Percentiles rank a stretch among this genome's conserved stretches.
Evolutionary conservation across 2,888 invertebrate species (phyloP).

Genomic region (Omphaloscelis lunosa): DNA sequence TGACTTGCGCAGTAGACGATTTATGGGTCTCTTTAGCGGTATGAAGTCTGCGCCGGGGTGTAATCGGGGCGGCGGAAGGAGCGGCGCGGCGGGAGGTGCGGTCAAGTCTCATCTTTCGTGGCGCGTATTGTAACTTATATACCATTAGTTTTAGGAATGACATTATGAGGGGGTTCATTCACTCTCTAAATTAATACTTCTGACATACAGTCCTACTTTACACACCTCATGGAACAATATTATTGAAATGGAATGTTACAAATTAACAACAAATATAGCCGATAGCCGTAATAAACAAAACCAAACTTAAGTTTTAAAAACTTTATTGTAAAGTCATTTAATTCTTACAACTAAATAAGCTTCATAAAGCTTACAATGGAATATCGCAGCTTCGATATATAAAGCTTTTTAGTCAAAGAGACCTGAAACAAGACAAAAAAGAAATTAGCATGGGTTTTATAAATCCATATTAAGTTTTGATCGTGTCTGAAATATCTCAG

Average conservation of each 20-base stretch:
- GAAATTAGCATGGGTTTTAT: constrained; percentile 9
- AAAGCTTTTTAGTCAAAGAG: constrained; percentile 93
- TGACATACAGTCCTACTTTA: neutral
- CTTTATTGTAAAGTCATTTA: constrained; percentile 84
- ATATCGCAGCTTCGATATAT: constrained; percentile 83
- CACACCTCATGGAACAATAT: neutral
- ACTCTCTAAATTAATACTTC: neutral
- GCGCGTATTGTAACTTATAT: neutral
- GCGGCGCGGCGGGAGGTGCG: too few relatives aligned
- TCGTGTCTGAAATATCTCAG: constrained; percentile 72
- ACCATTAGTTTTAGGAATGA: neutral
- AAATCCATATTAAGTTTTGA: neutral
- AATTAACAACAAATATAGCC: too few relatives aligned
- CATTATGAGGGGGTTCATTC: neutral
- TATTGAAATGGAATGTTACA: neutral
- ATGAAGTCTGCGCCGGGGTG: too few relatives aligned
- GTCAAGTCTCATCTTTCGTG: too few relatives aligned
- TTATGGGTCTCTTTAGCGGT: too few relatives aligned
- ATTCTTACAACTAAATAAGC: constrained; percentile 87
- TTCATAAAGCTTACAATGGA: constrained; percentile 87
- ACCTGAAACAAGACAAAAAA: constrained; percentile 91
- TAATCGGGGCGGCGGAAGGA: too few relatives aligned
- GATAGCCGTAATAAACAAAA: constrained; percentile 1
- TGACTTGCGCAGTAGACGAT: too few relatives aligned
- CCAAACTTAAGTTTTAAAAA: constrained; percentile 66